phyloP scores from a whole-genome alignment of 2,797 vertebrate genomes.

The Pantherophis vulpinus region DNA sequence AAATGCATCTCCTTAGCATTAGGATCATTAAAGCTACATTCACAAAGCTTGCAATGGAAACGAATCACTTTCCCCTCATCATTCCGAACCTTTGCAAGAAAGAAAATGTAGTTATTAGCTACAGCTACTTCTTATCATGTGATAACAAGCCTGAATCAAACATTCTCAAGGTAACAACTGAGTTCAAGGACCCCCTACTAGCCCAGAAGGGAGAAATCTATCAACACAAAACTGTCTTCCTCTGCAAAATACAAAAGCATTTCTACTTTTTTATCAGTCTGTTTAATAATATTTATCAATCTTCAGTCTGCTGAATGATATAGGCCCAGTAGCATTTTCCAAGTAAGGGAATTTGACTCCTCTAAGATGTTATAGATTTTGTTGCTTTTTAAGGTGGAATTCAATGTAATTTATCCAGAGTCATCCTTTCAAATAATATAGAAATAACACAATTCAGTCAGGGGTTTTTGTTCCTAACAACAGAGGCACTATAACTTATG shows the following conservation, averaged over 20 bases:
- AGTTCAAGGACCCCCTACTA: not conserved
- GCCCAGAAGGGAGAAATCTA: not conserved
- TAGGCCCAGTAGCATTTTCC: not conserved
- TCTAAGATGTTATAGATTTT: not conserved
- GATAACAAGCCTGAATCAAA: not conserved
- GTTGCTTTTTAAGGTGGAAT: not conserved
- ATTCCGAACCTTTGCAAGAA: conserved; percentile 84
- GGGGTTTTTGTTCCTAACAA: not conserved
- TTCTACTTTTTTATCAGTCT: not conserved
- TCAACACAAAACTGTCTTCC: not conserved
- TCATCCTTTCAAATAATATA: not conserved
- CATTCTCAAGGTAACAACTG: not conserved
- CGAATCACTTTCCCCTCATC: conserved; percentile 98
- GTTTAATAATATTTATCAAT: not conserved
- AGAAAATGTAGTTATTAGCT: not conserved
- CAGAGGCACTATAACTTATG: not conserved
- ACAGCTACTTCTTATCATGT: not conserved
- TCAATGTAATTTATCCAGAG: not conserved
- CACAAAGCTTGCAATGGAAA: conserved; percentile 97
- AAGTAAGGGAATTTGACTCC: not conserved
- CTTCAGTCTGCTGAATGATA: not conserved
- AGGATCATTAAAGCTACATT: conserved; percentile 98
- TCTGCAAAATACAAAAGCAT: not conserved
- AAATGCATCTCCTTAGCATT: conserved; percentile 99
- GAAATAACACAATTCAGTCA: not conserved